These are phyloP conservation scores for Torymus tubicola DNA, from an alignment of 2,888 invertebrate species.

Conservation along the genomic window DNA sequence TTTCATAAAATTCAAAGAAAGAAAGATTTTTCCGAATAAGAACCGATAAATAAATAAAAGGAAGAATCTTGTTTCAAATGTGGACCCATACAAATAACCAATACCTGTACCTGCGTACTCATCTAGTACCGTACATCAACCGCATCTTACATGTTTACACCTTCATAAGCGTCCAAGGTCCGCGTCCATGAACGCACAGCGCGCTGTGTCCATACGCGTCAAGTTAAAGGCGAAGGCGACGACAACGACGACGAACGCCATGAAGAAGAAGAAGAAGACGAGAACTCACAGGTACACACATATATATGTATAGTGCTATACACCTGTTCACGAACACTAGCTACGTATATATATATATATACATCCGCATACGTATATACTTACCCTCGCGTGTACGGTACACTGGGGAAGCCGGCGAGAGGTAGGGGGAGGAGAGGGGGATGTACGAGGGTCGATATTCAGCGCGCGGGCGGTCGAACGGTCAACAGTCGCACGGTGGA, in stretches of 20 bases:
- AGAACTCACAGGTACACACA: not conserved
- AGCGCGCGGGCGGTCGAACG: conserved; percentile 17
- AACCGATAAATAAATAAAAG: too few relatives aligned
- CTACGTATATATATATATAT: too few relatives aligned
- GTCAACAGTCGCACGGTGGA: conserved; percentile 54
- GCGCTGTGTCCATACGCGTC: conserved; percentile 2
- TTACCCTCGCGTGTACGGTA: not conserved
- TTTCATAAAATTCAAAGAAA: too few relatives aligned
- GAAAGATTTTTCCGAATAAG: too few relatives aligned
- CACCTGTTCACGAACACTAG: too few relatives aligned
- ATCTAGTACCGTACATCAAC: too few relatives aligned
- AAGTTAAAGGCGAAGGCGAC: conserved; percentile 53
- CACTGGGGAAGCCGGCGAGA: not conserved
- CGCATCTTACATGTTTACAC: too few relatives aligned
- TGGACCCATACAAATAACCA: too few relatives aligned
- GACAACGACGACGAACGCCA: not conserved
- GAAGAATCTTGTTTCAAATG: too few relatives aligned
- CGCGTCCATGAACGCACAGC: not conserved
- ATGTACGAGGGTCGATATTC: conserved; percentile 53
- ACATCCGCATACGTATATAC: not conserved
- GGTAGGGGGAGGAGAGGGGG: not conserved
- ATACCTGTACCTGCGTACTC: too few relatives aligned
- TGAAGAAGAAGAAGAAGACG: not conserved
- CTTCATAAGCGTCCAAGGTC: too few relatives aligned
- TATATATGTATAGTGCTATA: too few relatives aligned